Conservation (phyloP, 2,888 invertebrate species). For the Lordiphosa andalusiaca region DNA sequence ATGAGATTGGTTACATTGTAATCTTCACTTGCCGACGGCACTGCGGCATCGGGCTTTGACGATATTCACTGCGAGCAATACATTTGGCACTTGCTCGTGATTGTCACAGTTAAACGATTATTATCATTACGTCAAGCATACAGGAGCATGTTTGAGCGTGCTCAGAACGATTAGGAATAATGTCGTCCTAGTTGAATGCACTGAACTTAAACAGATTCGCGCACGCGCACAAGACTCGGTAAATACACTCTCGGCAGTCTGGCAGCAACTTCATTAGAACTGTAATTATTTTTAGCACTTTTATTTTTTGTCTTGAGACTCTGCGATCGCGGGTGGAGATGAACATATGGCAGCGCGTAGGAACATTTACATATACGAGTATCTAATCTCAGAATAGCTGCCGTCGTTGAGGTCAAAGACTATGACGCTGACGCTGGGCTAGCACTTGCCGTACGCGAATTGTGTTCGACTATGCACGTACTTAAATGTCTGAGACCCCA, state of each 20-base stretch:
- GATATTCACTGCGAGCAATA: too few relatives aligned
- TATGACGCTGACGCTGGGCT: too few relatives aligned
- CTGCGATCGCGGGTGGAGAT: conserved; percentile 7
- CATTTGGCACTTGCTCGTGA: too few relatives aligned
- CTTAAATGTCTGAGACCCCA: not conserved
- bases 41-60: conserved; percentile 2
- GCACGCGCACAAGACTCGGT: not conserved
- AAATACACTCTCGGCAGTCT: conserved; percentile 2
- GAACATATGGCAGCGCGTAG: conserved; percentile 3
- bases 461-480: not conserved
- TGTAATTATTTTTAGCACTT: conserved; percentile 40
- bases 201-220: not conserved
- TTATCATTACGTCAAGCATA: too few relatives aligned
- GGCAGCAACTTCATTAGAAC: conserved; percentile 29
- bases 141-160: too few relatives aligned
- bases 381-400: too few relatives aligned
- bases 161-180: too few relatives aligned
- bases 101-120: too few relatives aligned
- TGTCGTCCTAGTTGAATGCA: conserved; percentile 2
- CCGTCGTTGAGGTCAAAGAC: too few relatives aligned
- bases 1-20: conserved; percentile 5
- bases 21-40: conserved; percentile 29
- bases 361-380: conserved; percentile 5
- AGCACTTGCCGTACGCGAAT: conserved; percentile 6
- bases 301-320: conserved; percentile 16